phyloP scores from a whole-genome alignment of 2,797 vertebrate genomes.

The Amblyopsis hoosieri region DNA sequence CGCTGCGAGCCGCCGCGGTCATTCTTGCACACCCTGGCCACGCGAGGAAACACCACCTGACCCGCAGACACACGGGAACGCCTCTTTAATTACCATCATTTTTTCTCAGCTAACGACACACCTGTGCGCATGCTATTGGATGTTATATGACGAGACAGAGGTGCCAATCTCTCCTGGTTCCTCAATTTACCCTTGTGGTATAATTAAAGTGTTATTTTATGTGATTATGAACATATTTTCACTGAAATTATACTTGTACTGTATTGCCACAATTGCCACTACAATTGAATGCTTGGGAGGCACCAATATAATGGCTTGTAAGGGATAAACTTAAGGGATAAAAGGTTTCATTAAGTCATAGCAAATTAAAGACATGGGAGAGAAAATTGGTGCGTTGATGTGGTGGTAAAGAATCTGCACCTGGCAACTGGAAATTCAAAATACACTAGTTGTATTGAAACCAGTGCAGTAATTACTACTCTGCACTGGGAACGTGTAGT shows the following conservation, averaged over 20 bases:
- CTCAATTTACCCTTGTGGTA: no score
- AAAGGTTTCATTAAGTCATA: conserved; percentile 41
- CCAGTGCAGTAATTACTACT: conserved; percentile 58
- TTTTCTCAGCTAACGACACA: conserved; percentile 3
- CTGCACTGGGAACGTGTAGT: conserved; percentile 46
- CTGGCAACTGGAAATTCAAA: conserved; percentile 60
- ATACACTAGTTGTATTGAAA: conserved; percentile 51
- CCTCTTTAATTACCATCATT: background rate
- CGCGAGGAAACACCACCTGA: conserved; percentile 96
- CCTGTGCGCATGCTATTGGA: background rate
- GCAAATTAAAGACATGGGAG: conserved; percentile 56
- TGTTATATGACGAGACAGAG: no score
- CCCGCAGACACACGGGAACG: background rate
- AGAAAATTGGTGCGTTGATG: conserved; percentile 49
- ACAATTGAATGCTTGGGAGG: conserved; percentile 3
- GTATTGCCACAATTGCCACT: background rate
- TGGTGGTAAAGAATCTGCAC: conserved; percentile 52
- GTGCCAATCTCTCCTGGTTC: no score
- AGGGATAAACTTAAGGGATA: conserved; percentile 15
- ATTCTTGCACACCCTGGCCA: conserved; percentile 96
- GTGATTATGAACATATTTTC: no score
- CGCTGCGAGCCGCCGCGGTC: conserved; percentile 96
- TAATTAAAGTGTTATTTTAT: no score
- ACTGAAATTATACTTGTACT: background rate
- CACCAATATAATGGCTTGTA: conserved; percentile 16